Base-by-base conservation (phyloP, 2,888 invertebrate genomes). In the Argyresthia goedartella region DNA sequence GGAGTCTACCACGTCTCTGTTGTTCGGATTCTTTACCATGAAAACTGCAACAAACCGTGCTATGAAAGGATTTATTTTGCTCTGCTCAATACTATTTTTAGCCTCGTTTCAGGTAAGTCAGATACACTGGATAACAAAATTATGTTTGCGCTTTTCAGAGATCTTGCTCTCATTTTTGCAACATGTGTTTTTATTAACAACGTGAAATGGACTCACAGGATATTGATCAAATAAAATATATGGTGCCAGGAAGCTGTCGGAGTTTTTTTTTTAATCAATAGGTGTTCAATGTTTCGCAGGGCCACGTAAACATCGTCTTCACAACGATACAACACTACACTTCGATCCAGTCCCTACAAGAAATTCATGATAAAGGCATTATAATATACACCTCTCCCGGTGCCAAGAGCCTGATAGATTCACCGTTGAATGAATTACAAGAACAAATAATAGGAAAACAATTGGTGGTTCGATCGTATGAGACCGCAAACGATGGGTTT, bases 221-320 rank as follows among this genome's bases (percentile, higher is more conserved):
- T n/a, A n/a, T n/a, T n/a, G n/a, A n/a, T n/a, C n/a, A n/a, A n/a
- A n/a, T n/a, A n/a, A n/a, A n/a, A n/a, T n/a, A n/a, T n/a, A n/a
- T n/a, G n/a, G n/a, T n/a, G n/a, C n/a, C n/a, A n/a, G n/a, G n/a
- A n/a, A 25, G 25, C 2, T 25, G 25, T 25, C 25, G 2, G 25
- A 6, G 25, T 25, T 25, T 6, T 25, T 6, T 25, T 2, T 4
- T 4, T 25, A 25, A 25, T 4, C 58, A 35, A 34, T 36, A 42
- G 42, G 9, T 46, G 25, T 46, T 46, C 33, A 25, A 8, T 39
- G 11, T 25, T 25, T 25, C 25, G 16, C 59, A 77, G 77, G 59
- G 76, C 25, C 64, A 73, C 54, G 59, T 73, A 13, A 76, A 69
- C 59, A 66, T 67, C 55, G 60, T 65, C 10, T 76, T 69, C 55